Evolutionary conservation across 2,888 invertebrate genomes (phyloP).

Genomic region (Caenorhabditis zanzibari): DNA sequence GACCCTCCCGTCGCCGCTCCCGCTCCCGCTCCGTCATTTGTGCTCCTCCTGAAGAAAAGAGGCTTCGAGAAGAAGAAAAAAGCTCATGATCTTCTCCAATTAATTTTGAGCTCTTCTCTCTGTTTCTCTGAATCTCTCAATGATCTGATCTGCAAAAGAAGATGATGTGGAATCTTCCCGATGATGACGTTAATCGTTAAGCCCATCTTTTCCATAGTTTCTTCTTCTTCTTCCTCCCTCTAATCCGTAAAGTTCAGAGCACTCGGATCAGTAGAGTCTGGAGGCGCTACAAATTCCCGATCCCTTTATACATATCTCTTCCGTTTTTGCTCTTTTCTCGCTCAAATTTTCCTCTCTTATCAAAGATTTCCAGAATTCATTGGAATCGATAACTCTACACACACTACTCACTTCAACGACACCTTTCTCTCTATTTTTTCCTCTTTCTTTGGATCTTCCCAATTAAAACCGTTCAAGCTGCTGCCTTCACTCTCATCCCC

Average conservation of each 20-base stretch:
- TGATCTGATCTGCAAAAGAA: neutral
- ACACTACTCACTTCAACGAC: slow-evolving; percentile 26
- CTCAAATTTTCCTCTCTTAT: neutral
- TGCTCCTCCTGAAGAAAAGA: slow-evolving; percentile 3
- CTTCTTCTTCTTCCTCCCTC: slow-evolving; percentile 17
- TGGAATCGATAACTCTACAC: slow-evolving; percentile 18
- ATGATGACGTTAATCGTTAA: slow-evolving; percentile 47
- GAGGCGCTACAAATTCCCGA: neutral
- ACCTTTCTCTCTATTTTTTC: neutral
- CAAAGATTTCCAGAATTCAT: slow-evolving; percentile 37
- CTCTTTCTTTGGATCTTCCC: neutral
- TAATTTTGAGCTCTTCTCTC: slow-evolving; percentile 24
- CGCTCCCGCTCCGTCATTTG: slow-evolving; percentile 34
- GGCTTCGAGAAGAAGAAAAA: neutral
- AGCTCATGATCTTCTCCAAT: slow-evolving; percentile 36
- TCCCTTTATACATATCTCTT: neutral
- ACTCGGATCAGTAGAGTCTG: slow-evolving; percentile 16
- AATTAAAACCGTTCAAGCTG: slow-evolving; percentile 46
- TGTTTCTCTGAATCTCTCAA: neutral
- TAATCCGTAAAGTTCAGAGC: slow-evolving; percentile 32
- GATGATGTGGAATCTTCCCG: slow-evolving; percentile 19
- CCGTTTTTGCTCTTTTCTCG: neutral
- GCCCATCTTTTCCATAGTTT: slow-evolving; percentile 8
- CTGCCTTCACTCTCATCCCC: slow-evolving; percentile 48
- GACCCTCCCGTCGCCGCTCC: neutral